phyloP scores from a whole-genome alignment of 2,888 invertebrate genomes.

The Trachelus iudaicus region DNA sequence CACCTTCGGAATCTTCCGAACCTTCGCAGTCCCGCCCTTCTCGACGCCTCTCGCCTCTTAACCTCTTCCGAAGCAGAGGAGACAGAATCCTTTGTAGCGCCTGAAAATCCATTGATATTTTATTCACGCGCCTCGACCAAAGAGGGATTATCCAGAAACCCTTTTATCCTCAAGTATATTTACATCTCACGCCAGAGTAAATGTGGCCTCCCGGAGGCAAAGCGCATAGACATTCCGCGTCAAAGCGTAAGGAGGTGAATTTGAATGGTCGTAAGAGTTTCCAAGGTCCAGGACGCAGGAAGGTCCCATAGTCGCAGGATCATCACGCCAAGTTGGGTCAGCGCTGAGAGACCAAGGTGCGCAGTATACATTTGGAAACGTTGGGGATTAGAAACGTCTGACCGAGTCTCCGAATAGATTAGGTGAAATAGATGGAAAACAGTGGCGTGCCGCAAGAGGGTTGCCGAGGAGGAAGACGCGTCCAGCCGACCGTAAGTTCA shows the following conservation, averaged over 20 bases:
- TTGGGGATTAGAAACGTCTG: neutral
- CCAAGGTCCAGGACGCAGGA: neutral
- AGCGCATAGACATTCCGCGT: neutral
- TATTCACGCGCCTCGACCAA: neutral
- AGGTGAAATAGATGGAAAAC: neutral
- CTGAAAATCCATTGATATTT: neutral
- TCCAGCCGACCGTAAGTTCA: conserved; percentile 16
- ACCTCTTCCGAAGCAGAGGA: neutral
- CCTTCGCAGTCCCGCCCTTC: neutral
- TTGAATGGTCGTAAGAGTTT: neutral
- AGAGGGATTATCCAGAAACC: conserved; percentile 6
- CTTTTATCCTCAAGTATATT: neutral
- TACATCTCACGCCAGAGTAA: neutral
- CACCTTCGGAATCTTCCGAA: neutral
- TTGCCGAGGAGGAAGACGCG: neutral
- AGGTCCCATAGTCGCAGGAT: neutral
- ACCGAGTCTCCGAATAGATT: neutral
- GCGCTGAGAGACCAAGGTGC: neutral
- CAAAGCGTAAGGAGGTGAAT: neutral
- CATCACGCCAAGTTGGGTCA: neutral
- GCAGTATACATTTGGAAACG: neutral
- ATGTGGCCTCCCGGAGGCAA: neutral
- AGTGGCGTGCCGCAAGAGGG: neutral
- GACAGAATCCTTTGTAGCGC: neutral
- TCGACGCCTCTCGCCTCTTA: neutral